These are phyloP conservation scores for Xiphophorus maculatus DNA, from an alignment of 2,113 vertebrate genomes.

Conservation along the genomic window DNA sequence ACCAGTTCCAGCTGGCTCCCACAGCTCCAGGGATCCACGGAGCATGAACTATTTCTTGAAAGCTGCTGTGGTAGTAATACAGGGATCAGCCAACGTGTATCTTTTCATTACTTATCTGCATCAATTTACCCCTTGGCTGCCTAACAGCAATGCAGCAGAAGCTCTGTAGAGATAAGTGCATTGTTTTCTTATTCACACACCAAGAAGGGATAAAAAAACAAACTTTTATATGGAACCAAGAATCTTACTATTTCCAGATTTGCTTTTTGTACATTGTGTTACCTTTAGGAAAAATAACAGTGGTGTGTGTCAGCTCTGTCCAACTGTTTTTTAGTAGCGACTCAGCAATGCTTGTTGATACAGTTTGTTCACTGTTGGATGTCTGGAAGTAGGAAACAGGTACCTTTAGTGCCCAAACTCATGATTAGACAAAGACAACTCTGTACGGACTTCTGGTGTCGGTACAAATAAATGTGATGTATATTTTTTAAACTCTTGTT, in stretches of 20 bases:
- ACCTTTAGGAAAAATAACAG: constrained; percentile 78
- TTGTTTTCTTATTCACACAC: constrained; percentile 79
- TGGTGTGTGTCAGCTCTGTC: constrained; percentile 77
- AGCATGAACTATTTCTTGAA: constrained; percentile 59
- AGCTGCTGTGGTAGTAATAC: constrained; percentile 61
- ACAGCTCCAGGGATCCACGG: constrained; percentile 47
- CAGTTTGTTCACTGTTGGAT: constrained; percentile 63
- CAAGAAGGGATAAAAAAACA: constrained; percentile 39
- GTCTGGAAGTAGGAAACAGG: constrained; percentile 64
- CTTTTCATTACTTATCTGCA: constrained; percentile 71
- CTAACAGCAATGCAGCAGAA: constrained; percentile 72
- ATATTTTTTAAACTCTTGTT: constrained; percentile 78
- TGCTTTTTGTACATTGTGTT: constrained; percentile 85
- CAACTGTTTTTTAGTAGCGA: constrained; percentile 71
- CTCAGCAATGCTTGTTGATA: constrained; percentile 68
- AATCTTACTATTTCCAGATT: constrained; percentile 80
- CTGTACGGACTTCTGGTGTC: constrained; percentile 74
- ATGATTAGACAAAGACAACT: constrained; percentile 72
- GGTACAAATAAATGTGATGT: constrained; percentile 85
- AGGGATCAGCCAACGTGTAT: constrained; percentile 65
- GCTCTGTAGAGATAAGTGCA: constrained; percentile 80
- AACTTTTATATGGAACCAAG: constrained; percentile 78
- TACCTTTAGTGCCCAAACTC: constrained; percentile 66
- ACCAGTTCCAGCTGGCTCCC: constrained; percentile 50
- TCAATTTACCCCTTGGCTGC: constrained; percentile 74